Evolutionary conservation across 2,113 vertebrate species (phyloP), one percentile per base, ranked within the genome.

Genomic region (Salvelinus fontinalis): DNA sequence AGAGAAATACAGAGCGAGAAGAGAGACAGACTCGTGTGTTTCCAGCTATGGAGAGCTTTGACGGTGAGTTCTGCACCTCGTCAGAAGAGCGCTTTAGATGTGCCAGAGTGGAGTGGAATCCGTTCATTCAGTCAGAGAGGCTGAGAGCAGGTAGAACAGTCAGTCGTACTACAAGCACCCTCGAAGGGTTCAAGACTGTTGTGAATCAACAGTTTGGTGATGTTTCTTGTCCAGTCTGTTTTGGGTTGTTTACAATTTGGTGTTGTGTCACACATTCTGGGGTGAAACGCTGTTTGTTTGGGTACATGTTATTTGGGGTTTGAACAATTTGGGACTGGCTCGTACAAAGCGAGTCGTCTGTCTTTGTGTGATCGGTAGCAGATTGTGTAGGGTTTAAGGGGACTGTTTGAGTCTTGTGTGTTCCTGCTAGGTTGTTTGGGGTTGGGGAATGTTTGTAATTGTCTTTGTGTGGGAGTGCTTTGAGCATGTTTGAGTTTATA

Each of bases 101-200:
- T 91, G 59, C 24, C 59, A 22, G n/a, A 16, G n/a, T 11, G n/a
- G n/a, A 62, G 59, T 62, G 59, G 59, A 22, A 5, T 9, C 8
- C 59, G 11, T 62, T 62, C 7, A n/a, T 62, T 22, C 59, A 62
- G 18, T 62, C 59, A 54, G 51, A 14, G 13, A 5, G 49, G 14
- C 26, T 27, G 26, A 67, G 26, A 67, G 65, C 65, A 31, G 65
- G 39, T 11, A 44, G 16, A 68, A 20, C 18, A 39, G 12, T 20
- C 67, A n/a, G 29, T 34, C 34, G 5, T 34, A 34, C 34, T 34
- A 8, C 7, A 34, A 34, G 34, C 34, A 34, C 1, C 0, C 34
- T 34, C 24, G 59, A 8, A 20, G 12, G 22, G 59, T 7, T 60
- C 18, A 60, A 60, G 7, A 44, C 39, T 44, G 39, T 44, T 12